Evolutionary conservation across 2,113 vertebrate species (phyloP).

Genomic region (Colius striatus): DNA sequence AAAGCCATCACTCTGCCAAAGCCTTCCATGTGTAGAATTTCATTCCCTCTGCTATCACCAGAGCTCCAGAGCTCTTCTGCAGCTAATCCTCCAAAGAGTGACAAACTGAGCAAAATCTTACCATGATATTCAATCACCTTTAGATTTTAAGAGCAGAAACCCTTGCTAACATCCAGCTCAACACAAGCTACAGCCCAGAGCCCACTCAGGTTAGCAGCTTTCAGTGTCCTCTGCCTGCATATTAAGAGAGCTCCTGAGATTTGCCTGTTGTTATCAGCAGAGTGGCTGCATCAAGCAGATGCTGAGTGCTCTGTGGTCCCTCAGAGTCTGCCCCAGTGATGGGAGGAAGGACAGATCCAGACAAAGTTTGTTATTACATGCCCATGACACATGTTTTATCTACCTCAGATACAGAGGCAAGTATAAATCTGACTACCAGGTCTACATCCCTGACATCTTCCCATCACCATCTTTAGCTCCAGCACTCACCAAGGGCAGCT

Average conservation of each 20-base stretch:
- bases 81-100: neutral
- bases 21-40: too few relatives aligned
- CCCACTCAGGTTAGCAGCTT: neutral
- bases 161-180: neutral
- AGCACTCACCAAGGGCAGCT: too few relatives aligned
- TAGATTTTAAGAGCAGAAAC: neutral
- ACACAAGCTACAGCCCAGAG: too few relatives aligned
- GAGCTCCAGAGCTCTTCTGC: neutral
- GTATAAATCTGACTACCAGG: neutral
- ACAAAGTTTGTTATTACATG: neutral
- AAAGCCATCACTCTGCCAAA: neutral
- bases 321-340: accelerated
- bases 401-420: neutral
- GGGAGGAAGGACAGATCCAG: neutral
- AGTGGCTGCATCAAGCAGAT: accelerated
- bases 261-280: accelerated
- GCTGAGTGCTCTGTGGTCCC: accelerated
- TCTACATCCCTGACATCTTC: neutral
- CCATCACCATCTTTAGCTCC: accelerated
- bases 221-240: accelerated
- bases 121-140: neutral
- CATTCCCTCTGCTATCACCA: neutral
- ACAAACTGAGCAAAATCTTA: neutral
- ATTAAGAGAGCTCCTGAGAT: neutral
- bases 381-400: too few relatives aligned